Conservation (phyloP, 2,888 invertebrate species). For the Galeruca laticollis region DNA sequence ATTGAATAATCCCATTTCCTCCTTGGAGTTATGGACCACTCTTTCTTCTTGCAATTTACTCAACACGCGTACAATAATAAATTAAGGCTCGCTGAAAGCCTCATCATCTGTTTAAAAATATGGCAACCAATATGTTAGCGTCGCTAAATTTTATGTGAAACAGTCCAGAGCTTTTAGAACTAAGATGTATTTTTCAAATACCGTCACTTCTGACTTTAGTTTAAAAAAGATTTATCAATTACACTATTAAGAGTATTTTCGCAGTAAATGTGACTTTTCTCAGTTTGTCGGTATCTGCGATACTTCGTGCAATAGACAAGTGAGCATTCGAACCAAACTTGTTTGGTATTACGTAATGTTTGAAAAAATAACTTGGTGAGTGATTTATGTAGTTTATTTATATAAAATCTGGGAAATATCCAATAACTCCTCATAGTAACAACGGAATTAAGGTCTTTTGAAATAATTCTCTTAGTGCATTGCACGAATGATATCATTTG, state of each 20-base stretch:
- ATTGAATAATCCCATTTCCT: constrained; percentile 30
- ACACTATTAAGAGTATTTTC: constrained; percentile 46
- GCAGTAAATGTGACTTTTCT: constrained; percentile 12
- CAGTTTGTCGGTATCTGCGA: neutral
- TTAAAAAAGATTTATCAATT: constrained; percentile 58
- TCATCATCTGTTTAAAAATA: constrained; percentile 47
- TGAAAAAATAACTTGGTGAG: no score
- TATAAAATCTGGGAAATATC: no score
- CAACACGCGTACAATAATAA: constrained; percentile 44
- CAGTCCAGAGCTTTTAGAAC: constrained; percentile 47
- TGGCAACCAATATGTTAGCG: constrained; percentile 46
- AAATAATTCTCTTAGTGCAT: no score
- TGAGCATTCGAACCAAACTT: no score
- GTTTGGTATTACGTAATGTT: no score
- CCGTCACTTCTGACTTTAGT: constrained; percentile 54
- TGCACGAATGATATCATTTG: no score
- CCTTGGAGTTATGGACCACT: constrained; percentile 26
- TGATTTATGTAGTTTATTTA: no score
- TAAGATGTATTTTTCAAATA: constrained; percentile 54
- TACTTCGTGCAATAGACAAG: neutral
- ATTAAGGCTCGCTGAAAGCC: constrained; percentile 45
- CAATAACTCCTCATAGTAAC: no score
- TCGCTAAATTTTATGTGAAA: constrained; percentile 46
- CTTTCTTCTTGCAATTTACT: constrained; percentile 26
- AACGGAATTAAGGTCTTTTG: no score